Evolutionary conservation across 2,113 vertebrate genomes (phyloP).

Genomic region (Pipra filicauda): DNA sequence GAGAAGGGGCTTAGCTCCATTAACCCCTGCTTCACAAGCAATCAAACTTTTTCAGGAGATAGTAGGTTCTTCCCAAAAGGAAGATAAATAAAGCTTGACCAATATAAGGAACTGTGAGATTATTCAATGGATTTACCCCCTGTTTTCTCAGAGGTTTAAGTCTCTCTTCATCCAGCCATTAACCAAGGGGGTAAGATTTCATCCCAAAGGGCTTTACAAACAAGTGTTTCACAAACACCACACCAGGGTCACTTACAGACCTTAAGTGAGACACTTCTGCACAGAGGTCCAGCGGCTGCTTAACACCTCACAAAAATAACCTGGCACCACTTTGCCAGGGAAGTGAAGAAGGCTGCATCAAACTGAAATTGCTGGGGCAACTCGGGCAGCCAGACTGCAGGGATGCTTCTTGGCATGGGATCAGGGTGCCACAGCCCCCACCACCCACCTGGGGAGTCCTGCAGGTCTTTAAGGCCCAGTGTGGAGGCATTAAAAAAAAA

Average conservation of each 20-base stretch:
- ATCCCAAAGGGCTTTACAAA: background rate
- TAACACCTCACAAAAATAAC: background rate
- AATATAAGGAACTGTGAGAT: background rate
- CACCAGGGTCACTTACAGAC: background rate
- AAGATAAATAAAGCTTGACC: background rate
- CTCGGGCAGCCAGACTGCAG: background rate
- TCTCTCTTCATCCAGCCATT: background rate
- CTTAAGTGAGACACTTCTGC: background rate
- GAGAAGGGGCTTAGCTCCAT: background rate
- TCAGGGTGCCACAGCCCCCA: background rate
- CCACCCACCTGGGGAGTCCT: accelerated
- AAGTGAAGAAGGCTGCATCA: background rate
- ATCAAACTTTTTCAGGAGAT: background rate
- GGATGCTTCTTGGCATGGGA: background rate
- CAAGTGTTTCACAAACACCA: background rate
- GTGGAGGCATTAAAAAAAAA: background rate
- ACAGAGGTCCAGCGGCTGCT: background rate
- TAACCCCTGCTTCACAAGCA: background rate
- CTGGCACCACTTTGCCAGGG: background rate
- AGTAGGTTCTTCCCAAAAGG: background rate
- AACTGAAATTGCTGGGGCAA: background rate
- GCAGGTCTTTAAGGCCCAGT: background rate
- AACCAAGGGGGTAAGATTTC: background rate
- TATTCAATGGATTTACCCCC: background rate
- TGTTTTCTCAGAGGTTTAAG: background rate